Conservation (phyloP, 2,797 vertebrate species). For the Sebastes vulpes region DNA sequence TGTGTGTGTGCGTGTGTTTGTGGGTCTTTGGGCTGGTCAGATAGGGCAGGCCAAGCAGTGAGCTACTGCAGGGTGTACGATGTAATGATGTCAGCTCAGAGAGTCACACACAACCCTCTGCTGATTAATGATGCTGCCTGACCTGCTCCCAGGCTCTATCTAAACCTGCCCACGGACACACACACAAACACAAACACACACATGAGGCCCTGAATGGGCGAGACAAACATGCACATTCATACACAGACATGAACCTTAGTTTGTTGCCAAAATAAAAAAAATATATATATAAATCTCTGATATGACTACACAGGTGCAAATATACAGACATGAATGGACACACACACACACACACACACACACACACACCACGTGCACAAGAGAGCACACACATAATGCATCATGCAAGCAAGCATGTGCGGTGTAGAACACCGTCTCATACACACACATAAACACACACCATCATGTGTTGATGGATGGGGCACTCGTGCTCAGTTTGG, state of each 20-base stretch:
- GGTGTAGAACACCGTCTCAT: constrained; percentile 48
- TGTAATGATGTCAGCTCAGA: constrained; percentile 98
- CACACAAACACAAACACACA: constrained; percentile 54
- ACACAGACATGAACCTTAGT: constrained; percentile 18
- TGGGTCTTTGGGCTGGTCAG: constrained; percentile 66
- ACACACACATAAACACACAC: constrained; percentile 70
- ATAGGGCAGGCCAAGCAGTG: constrained; percentile 85
- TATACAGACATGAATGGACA: constrained; percentile 29
- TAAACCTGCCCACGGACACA: constrained; percentile 85
- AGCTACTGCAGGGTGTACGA: constrained; percentile 94
- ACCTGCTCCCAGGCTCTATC: constrained; percentile 93
- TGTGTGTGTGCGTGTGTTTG: constrained; percentile 14
- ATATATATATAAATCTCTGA: constrained; percentile 39
- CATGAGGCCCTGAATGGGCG: not conserved
- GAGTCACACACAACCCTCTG: constrained; percentile 81
- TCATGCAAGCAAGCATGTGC: constrained; percentile 73
- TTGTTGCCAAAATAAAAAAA: constrained; percentile 23
- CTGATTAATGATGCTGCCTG: constrained; percentile 97
- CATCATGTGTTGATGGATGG: constrained; percentile 95
- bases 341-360: not conserved
- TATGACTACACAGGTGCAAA: constrained; percentile 35
- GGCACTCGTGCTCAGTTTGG: constrained; percentile 96
- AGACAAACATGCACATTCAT: not conserved
- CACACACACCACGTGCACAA: constrained; percentile 1
- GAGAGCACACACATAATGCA: constrained; percentile 55